Base-by-base conservation (phyloP, 2,888 invertebrate species). In the Diaperis boleti region DNA sequence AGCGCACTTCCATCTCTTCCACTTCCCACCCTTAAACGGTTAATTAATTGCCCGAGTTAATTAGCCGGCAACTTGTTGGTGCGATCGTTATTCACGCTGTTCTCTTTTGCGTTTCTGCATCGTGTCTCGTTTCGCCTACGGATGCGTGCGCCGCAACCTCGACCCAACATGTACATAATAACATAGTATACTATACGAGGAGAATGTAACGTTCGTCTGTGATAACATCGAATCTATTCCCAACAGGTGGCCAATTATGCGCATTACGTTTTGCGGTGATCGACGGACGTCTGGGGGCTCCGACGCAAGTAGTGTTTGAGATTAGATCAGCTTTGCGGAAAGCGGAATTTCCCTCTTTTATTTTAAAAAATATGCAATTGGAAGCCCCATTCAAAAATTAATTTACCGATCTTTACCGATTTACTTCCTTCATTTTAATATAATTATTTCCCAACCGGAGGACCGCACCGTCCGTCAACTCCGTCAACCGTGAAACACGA, bases 1-100 rank as follows among this genome's bases (percentile, higher is more conserved):
- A 31, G 22, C 20, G 11, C 15, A 44, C 10, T 26, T 10, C 17
- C 44, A 26, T 26, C 20, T n/a, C n/a, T n/a, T n/a, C 10, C 4
- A 26, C 11, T n/a, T 14, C 13, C 39, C 52, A 35, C 39, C 55
- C 33, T 61, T 64, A 63, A 66, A 59, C 57, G 65, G 64, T 50
- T 67, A 70, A 68, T 70, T 70, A 70, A 70, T 67, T 62, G 61
- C 54, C 60, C 59, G 44, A 33, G 54, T 62, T 68, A 70, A 70
- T 68, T 67, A 68, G 49, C 55, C 54, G 65, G 47, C 67, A 64
- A 68, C 68, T 70, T 68, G 68, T 69, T 68, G 69, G 63, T 29
- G 35, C 57, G 47, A 47, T 47, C 57, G 57, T 57, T 59, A 50
- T 31, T 41, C 18, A 50, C 50, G 41, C 47, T 35, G 35, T 14